Conservation (phyloP, 2,797 vertebrate species). For the Nannoperca australis region DNA sequence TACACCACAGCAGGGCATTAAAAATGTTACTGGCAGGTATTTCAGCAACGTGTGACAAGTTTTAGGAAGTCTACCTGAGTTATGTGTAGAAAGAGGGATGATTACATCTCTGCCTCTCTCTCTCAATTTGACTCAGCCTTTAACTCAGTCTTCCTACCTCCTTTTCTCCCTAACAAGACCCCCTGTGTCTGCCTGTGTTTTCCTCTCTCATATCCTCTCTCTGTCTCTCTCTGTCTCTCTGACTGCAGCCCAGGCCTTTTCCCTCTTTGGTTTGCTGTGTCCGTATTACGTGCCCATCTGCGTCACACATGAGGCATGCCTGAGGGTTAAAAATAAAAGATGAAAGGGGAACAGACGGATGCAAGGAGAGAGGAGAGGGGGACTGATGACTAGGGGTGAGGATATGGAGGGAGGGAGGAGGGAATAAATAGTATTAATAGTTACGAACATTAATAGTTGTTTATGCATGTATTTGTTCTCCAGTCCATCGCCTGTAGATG, state of each 20-base stretch:
- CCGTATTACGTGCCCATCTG: constrained; percentile 77
- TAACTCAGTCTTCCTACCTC: constrained; percentile 12
- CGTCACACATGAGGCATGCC: constrained; percentile 83
- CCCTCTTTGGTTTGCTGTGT: constrained; percentile 65
- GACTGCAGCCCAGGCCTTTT: constrained; percentile 51
- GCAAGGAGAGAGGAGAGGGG: constrained; percentile 54
- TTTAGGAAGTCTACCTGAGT: constrained; percentile 1
- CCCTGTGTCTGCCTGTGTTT: constrained; percentile 33
- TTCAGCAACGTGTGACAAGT: neutral
- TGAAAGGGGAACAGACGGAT: constrained; percentile 71
- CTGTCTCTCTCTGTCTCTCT: constrained; percentile 35
- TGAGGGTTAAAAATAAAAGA: constrained; percentile 87
- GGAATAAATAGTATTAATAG: too few species aligned
- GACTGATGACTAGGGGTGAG: constrained; percentile 52
- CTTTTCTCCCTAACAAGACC: constrained; percentile 43
- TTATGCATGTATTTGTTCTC: constrained; percentile 31
- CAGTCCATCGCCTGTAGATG: constrained; percentile 33
- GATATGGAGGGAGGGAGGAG: constrained; percentile 32
- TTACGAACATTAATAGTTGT: neutral
- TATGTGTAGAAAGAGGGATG: neutral
- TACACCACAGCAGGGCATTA: neutral
- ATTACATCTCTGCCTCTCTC: neutral
- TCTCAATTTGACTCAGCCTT: neutral
- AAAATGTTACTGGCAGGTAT: constrained; percentile 24
- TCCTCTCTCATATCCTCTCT: constrained; percentile 31